Percentiles rank a stretch among this genome's conserved stretches.
Evolutionary conservation across 2,113 vertebrate species (phyloP).

Genomic region (Pelusios castaneus): DNA sequence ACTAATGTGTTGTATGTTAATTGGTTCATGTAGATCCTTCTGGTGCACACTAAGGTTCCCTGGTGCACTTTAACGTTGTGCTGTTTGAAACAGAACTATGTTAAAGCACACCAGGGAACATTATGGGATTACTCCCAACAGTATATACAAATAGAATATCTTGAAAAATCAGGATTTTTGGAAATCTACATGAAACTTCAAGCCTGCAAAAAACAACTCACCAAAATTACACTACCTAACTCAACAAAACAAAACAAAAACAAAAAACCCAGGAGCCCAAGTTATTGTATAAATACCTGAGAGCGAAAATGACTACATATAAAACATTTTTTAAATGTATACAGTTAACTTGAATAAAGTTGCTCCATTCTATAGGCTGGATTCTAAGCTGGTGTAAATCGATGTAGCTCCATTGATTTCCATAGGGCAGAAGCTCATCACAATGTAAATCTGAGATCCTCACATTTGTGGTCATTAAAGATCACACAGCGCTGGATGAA

Average conservation of each 20-base stretch:
- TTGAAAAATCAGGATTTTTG: neutral
- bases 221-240: neutral
- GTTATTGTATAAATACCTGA: slow-evolving; percentile 34
- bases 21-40: neutral
- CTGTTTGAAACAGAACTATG: neutral
- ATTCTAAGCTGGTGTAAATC: neutral
- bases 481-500: neutral
- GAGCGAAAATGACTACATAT: slow-evolving; percentile 58
- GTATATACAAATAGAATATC: neutral
- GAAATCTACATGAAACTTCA: neutral
- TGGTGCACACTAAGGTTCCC: neutral
- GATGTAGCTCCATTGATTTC: neutral
- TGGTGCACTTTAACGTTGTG: neutral
- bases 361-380: neutral
- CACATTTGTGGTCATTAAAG: neutral
- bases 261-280: neutral
- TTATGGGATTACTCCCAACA: neutral
- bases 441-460: neutral
- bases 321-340: too few relatives aligned
- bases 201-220: neutral
- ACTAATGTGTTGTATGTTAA: neutral
- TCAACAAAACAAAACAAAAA: neutral
- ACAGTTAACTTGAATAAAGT: neutral
- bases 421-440: neutral
- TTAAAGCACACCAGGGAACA: neutral